A percentile compares a stretch with the other conserved stretches of the same genome.
These are phyloP conservation scores for Anthopleura xanthogrammica DNA, from an alignment of 92 coral and sea anemone species.

Conservation along the genomic window DNA sequence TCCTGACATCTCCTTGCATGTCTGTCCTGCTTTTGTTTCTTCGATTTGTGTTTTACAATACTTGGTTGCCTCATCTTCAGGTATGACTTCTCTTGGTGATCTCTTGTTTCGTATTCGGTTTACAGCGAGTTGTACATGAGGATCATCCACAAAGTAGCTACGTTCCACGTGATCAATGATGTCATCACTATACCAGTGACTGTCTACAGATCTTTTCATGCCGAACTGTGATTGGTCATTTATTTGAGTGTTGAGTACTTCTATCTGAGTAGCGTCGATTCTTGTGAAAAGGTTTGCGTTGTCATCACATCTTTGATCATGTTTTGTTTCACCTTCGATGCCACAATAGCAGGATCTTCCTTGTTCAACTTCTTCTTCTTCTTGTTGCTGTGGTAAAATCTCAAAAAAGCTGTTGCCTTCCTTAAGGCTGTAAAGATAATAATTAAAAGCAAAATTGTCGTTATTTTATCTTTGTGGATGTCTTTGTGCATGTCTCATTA, in stretches of 20 bases:
- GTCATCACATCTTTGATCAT: background rate
- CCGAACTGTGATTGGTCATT: background rate
- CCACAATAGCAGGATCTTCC: background rate
- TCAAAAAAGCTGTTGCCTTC: background rate
- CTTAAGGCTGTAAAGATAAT: background rate
- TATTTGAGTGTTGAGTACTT: background rate
- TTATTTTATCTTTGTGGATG: no score
- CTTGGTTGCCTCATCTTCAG: constrained; percentile 47
- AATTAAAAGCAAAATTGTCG: background rate
- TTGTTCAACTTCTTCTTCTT: no score
- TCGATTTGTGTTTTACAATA: constrained; percentile 42
- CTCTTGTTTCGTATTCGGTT: constrained; percentile 42
- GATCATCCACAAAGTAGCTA: constrained; percentile 15
- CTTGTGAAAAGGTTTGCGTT: background rate
- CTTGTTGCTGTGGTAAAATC: background rate
- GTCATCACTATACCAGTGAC: constrained; percentile 52
- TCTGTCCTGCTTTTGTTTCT: constrained; percentile 45
- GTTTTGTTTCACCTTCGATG: background rate
- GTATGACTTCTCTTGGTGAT: constrained; percentile 14
- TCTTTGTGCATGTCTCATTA: no score
- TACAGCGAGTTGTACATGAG: background rate
- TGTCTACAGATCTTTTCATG: constrained; percentile 28
- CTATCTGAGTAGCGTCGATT: background rate
- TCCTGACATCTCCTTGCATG: constrained; percentile 39
- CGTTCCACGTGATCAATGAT: constrained; percentile 49